Evolutionary conservation across 2,113 vertebrate genomes (phyloP), one percentile per base, ranked within the genome.

Genomic region (Addax nasomaculatus): DNA sequence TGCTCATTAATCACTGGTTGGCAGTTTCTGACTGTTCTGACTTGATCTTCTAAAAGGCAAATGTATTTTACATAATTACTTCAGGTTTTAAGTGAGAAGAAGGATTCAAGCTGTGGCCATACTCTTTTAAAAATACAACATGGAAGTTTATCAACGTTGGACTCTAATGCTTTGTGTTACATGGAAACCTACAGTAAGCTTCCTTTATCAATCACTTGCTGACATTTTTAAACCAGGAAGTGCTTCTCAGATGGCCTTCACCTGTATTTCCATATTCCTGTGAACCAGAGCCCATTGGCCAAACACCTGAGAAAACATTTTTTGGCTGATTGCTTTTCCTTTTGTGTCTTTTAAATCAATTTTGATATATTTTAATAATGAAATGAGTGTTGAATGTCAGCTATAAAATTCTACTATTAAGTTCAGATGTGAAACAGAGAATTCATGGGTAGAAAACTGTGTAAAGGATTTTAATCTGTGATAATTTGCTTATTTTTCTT

Each of bases 21-120:
- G 93, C 98, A 98, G 98, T 98, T 98, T 98, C 98, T 89, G 2
- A 96, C 97, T 96, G 95, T 98, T 98, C 97, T 97, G 94, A 98
- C 97, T 98, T 98, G 95, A 98, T 57, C 55, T 62, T 60, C 39
- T 64, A 39, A 67, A 85, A 79, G 21, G 45, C 7, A 93, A 57
- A 85, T 79, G 39, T 49, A 79, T 39, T 93, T 93, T 93, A 33
- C 91, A 30, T 93, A 76, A 47, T 55, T 67, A 30, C 2, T 15
- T 33, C 14, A 19, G 39, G 25, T n/a, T 85, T 79, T 53, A 85
- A 62, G 73, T 39, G 30, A 33, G 47, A 39, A 23, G 17, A 79
- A 53, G 30, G 29, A 49, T 57, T 47, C 89, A 49, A 79, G 49
- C 67, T 79, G 25, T 33, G 21, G 17, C 36, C 47, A 25, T 85